phyloP scores from a whole-genome alignment of 2,888 invertebrate species.

The Polydrusus tereticollis region DNA sequence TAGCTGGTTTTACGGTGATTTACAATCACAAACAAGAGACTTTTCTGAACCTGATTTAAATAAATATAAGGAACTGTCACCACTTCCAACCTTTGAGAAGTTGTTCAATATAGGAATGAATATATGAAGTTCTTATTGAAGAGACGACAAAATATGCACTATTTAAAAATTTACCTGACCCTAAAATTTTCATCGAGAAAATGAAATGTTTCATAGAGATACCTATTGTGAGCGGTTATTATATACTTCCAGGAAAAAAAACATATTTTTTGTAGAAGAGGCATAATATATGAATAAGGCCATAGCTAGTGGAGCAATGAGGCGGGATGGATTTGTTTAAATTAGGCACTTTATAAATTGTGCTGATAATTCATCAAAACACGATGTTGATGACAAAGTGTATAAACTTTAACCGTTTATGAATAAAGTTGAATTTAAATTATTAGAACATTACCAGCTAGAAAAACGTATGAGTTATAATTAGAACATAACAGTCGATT shows the following conservation, averaged over 20 bases:
- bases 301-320: slow-evolving; percentile 31
- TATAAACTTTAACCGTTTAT: slow-evolving; percentile 6
- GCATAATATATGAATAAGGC: slow-evolving; percentile 37
- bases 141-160: slow-evolving; percentile 46
- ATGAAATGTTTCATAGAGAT: slow-evolving; percentile 48
- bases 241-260: slow-evolving; percentile 38
- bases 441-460: not conserved
- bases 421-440: not conserved
- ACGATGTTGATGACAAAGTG: not conserved
- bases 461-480: slow-evolving; percentile 10
- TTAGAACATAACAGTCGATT: not conserved
- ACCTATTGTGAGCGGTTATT: slow-evolving; percentile 51
- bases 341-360: slow-evolving; percentile 20
- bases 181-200: slow-evolving; percentile 41
- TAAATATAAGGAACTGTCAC: slow-evolving; percentile 3
- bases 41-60: slow-evolving; percentile 32
- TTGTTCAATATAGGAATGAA: slow-evolving; percentile 26
- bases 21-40: slow-evolving; percentile 8
- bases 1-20: slow-evolving; percentile 29
- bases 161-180: slow-evolving; percentile 45
- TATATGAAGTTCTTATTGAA: slow-evolving; percentile 6
- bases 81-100: slow-evolving; percentile 23
- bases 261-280: slow-evolving; percentile 41
- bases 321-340: slow-evolving; percentile 20
- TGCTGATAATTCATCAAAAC: slow-evolving; percentile 4